These are phyloP conservation scores for Genyomyrus donnyi DNA, from an alignment of 2,113 vertebrate species.

Conservation along the genomic window DNA sequence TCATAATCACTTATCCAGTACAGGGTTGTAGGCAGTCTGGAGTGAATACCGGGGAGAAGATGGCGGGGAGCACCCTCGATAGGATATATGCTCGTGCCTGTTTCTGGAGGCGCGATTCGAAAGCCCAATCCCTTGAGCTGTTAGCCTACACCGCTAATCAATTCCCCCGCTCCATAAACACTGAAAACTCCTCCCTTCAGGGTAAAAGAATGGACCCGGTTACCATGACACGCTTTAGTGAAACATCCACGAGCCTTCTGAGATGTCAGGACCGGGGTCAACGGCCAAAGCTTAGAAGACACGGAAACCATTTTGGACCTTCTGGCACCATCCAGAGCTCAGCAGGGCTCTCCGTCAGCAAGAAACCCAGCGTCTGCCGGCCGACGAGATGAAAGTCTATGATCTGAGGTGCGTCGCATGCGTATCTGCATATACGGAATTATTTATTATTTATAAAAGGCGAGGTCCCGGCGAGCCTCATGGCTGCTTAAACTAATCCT, in stretches of 20 bases:
- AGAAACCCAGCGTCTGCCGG: not conserved
- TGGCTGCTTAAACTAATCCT: conserved; percentile 1
- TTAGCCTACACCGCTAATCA: not conserved
- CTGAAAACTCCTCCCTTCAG: not conserved
- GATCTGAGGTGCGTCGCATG: not conserved
- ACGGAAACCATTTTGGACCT: not conserved
- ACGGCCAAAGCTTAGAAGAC: not conserved
- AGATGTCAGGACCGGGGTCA: not conserved
- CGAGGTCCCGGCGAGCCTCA: not conserved
- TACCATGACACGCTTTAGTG: not conserved
- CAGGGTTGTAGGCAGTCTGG: not conserved
- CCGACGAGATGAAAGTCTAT: not conserved
- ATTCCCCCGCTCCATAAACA: not conserved
- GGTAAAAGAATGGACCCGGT: not conserved
- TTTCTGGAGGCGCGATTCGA: not conserved
- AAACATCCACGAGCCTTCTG: not conserved
- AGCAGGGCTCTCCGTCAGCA: not conserved
- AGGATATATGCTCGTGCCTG: not conserved
- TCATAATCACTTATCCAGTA: not conserved
- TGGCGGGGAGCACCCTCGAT: not conserved
- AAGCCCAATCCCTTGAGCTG: not conserved
- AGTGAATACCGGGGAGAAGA: not conserved
- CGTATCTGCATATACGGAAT: not conserved
- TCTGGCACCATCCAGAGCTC: not conserved
- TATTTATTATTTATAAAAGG: conserved; percentile 13